phyloP scores from a whole-genome alignment of 92 coral and sea anemone genomes.

The Virgularia gustaviana region DNA sequence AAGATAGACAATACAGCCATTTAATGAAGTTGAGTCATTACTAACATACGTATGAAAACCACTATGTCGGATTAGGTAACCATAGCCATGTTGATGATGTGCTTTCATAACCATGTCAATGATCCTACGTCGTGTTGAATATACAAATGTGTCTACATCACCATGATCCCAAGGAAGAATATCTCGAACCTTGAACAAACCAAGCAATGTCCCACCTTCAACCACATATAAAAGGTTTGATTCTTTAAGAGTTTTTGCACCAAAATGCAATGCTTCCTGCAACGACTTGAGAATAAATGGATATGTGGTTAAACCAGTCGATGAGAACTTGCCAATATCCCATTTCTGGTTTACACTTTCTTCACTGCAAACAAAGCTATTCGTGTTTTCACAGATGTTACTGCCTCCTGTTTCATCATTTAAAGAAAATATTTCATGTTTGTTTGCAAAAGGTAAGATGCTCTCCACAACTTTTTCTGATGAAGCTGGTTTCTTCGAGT shows the following conservation, averaged over 20 bases:
- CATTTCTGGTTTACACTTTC: not conserved
- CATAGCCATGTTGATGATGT: not conserved
- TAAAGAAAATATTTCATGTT: constrained; percentile 17
- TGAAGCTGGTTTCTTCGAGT: no score
- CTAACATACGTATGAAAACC: constrained; percentile 32
- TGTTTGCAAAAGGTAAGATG: constrained; percentile 27
- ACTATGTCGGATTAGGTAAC: constrained; percentile 8
- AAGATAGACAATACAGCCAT: constrained; percentile 31
- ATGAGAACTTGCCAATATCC: not conserved
- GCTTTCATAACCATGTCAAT: constrained; percentile 31
- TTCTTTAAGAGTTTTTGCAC: constrained; percentile 20
- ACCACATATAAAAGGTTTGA: constrained; percentile 18
- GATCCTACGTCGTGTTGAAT: constrained; percentile 18
- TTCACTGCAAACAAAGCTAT: constrained; percentile 11
- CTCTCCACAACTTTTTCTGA: not conserved
- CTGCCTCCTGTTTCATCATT: not conserved
- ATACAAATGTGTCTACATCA: constrained; percentile 32
- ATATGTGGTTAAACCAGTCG: constrained; percentile 13
- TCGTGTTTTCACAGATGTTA: constrained; percentile 3
- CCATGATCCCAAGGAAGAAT: constrained; percentile 39
- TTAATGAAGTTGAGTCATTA: not conserved
- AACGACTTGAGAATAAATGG: constrained; percentile 29
- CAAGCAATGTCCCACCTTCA: constrained; percentile 32
- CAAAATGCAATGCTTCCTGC: constrained; percentile 22
- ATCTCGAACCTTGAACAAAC: constrained; percentile 25